Conservation (phyloP, 2,113 vertebrate genomes). For the Corydoras sp. region DNA sequence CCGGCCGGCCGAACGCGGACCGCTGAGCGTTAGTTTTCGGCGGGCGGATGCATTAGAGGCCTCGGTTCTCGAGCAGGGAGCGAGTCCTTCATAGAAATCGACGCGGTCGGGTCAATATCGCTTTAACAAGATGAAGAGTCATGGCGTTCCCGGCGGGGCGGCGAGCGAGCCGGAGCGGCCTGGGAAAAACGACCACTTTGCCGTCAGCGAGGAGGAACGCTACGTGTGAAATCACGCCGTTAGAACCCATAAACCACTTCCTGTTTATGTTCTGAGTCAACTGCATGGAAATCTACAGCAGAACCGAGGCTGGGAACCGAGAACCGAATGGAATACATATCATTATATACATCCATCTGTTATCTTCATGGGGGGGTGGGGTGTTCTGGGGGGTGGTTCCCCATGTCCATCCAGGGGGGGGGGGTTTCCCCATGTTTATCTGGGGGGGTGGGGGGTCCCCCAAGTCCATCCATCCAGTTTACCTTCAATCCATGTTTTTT, state of each 20-base stretch:
- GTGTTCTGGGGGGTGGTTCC: no score
- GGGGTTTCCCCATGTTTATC: no score
- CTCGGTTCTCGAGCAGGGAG: constrained; percentile 18
- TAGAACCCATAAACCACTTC: neutral
- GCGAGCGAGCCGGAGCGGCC: neutral
- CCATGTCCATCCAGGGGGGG: no score
- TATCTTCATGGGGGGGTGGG: no score
- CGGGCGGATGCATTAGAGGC: constrained; percentile 8
- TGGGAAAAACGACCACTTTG: constrained; percentile 8
- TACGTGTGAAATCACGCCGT: neutral
- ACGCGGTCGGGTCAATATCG: constrained; percentile 34
- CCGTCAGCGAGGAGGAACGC: neutral
- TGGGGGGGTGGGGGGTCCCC: no score
- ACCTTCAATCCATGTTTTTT: no score
- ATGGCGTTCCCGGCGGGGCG: constrained; percentile 17
- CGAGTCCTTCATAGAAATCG: constrained; percentile 30
- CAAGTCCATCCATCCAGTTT: no score
- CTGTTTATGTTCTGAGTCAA: neutral
- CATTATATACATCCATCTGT: no score
- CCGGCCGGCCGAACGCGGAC: neutral
- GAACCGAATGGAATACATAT: no score
- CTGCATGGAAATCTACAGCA: neutral
- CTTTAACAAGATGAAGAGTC: constrained; percentile 32
- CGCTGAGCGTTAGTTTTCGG: neutral
- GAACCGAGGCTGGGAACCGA: neutral